Percentiles rank a stretch among this genome's conserved stretches.
Evolutionary conservation across 2,888 invertebrate species (phyloP).

Genomic region (Iphiclides podalirius): DNA sequence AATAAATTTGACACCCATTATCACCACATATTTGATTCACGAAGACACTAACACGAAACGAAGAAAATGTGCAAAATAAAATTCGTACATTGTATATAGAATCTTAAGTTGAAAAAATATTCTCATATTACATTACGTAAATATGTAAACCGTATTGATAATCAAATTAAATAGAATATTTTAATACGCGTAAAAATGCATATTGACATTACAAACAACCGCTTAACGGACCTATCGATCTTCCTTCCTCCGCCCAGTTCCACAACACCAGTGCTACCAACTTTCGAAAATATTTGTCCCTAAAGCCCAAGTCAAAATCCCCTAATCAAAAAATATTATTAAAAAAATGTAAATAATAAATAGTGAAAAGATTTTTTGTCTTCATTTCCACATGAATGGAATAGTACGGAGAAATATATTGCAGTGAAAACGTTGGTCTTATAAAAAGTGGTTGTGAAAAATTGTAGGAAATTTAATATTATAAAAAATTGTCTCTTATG

Average conservation of each 20-base stretch:
- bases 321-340: too few relatives aligned
- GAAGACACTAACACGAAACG: constrained; percentile 30
- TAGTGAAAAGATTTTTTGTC: too few relatives aligned
- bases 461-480: too few relatives aligned
- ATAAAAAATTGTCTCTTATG: too few relatives aligned
- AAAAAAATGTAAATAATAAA: too few relatives aligned
- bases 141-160: constrained; percentile 4
- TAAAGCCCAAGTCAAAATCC: too few relatives aligned
- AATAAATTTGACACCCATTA: constrained; percentile 77
- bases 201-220: constrained; percentile 65
- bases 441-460: too few relatives aligned
- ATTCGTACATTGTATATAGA: constrained; percentile 29
- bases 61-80: constrained; percentile 26
- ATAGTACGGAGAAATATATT: too few relatives aligned
- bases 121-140: constrained; percentile 15
- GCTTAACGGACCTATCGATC: constrained; percentile 48
- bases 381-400: too few relatives aligned
- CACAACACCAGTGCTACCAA: too few relatives aligned
- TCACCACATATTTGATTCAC: constrained; percentile 50
- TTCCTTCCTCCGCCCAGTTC: constrained; percentile 38
- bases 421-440: too few relatives aligned
- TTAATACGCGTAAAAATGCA: constrained; percentile 37
- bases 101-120: constrained; percentile 19
- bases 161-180: constrained; percentile 24
- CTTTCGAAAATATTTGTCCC: too few relatives aligned